Evolutionary conservation across 2,888 invertebrate genomes (phyloP).

Genomic region (Tricholauxania praeusta): DNA sequence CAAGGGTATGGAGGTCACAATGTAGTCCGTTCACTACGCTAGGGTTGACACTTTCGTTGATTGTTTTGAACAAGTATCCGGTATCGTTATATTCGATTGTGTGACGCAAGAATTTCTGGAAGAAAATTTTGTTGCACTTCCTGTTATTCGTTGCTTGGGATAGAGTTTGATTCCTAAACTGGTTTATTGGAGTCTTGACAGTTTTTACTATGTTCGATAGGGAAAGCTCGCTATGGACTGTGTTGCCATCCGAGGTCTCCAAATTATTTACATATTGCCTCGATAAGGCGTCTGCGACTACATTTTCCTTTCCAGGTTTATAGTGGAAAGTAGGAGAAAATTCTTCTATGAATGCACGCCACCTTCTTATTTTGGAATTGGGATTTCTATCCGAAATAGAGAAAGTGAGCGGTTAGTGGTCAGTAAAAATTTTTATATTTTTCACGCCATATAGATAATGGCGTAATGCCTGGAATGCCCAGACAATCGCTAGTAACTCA

Average conservation of each 20-base stretch:
- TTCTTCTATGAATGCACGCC: conserved; percentile 41
- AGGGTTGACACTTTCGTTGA: conserved; percentile 27
- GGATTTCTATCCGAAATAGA: conserved; percentile 43
- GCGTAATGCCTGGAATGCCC: conserved; percentile 55
- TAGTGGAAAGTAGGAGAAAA: conserved; percentile 39
- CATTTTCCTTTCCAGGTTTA: conserved; percentile 43
- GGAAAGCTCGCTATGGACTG: conserved; percentile 35
- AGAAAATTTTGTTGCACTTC: conserved; percentile 32
- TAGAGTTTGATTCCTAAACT: conserved; percentile 41
- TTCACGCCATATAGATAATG: conserved; percentile 59
- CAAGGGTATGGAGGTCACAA: conserved; percentile 32
- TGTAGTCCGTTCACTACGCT: conserved; percentile 33
- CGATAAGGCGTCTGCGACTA: conserved; percentile 44
- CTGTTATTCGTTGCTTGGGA: conserved; percentile 23
- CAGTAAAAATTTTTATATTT: conserved; percentile 42
- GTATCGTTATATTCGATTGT: conserved; percentile 9
- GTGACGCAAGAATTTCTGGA: conserved; percentile 31
- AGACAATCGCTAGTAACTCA: conserved; percentile 35
- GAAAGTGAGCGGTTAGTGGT: conserved; percentile 46
- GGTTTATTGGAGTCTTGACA: conserved; percentile 31
- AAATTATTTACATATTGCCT: conserved; percentile 38
- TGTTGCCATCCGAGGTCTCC: conserved; percentile 6
- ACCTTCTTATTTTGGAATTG: conserved; percentile 40
- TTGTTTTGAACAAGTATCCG: conserved; percentile 29
- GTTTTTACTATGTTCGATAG: conserved; percentile 32